phyloP scores from a whole-genome alignment of 2,888 invertebrate genomes.

The Scaptomyza parva region DNA sequence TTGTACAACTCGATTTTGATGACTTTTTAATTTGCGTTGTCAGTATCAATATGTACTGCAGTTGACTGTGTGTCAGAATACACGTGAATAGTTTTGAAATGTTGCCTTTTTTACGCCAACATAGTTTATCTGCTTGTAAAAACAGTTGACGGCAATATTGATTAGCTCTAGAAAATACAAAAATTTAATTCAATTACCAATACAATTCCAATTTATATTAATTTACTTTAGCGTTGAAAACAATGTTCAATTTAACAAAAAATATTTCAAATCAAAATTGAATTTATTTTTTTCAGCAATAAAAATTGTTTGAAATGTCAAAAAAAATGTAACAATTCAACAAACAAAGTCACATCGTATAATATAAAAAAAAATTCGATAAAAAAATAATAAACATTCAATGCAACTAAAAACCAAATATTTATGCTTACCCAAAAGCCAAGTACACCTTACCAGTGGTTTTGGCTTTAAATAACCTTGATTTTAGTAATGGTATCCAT shows the following conservation, averaged over 20 bases:
- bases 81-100: slow-evolving; percentile 24
- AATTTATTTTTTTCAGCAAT: too few relatives aligned
- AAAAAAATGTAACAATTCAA: too few relatives aligned
- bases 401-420: too few relatives aligned
- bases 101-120: neutral
- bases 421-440: neutral
- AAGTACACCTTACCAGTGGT: neutral
- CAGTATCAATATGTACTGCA: slow-evolving; percentile 27
- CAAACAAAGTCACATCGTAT: too few relatives aligned
- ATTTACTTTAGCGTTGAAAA: neutral
- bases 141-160: slow-evolving; percentile 1
- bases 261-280: neutral
- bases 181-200: neutral
- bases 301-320: too few relatives aligned
- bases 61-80: slow-evolving; percentile 4
- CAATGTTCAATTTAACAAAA: accelerated
- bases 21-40: slow-evolving; percentile 48
- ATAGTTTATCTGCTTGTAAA: neutral
- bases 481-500: slow-evolving; percentile 27
- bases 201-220: neutral
- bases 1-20: slow-evolving; percentile 9
- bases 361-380: too few relatives aligned
- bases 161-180: neutral
- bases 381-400: neutral
- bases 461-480: slow-evolving; percentile 1